Conservation (phyloP, 2,797 vertebrate genomes). For the Lagorchestes hirsutus region DNA sequence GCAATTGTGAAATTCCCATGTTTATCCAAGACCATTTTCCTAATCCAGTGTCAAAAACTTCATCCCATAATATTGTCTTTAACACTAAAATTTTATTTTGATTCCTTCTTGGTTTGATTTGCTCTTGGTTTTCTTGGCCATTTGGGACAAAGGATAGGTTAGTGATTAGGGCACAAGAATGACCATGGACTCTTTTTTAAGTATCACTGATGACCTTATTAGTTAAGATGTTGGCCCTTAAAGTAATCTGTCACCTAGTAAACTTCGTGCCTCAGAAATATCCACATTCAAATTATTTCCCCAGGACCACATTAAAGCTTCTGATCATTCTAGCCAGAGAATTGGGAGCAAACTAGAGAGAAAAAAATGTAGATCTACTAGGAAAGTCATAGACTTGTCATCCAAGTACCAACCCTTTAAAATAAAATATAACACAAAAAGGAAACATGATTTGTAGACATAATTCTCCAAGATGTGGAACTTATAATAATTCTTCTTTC, state of each 20-base stretch:
- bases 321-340: neutral
- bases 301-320: neutral
- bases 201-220: neutral
- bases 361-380: slow-evolving; percentile 10
- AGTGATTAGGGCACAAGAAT: slow-evolving; percentile 34
- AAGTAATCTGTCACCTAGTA: neutral
- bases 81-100: slow-evolving; percentile 16
- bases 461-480: neutral
- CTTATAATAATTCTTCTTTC: neutral
- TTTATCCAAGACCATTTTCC: slow-evolving; percentile 20
- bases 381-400: neutral
- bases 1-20: slow-evolving; percentile 19
- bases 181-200: neutral
- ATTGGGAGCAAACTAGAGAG: neutral
- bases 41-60: neutral
- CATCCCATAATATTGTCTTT: slow-evolving; percentile 1
- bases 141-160: neutral
- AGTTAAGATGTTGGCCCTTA: neutral
- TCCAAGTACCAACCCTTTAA: neutral
- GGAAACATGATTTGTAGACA: neutral
- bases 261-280: neutral
- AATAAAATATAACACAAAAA: neutral
- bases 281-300: neutral
- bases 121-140: neutral
- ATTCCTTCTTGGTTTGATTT: neutral